phyloP scores from a whole-genome alignment of 2,888 invertebrate species.

The Aspidiotus destructor region DNA sequence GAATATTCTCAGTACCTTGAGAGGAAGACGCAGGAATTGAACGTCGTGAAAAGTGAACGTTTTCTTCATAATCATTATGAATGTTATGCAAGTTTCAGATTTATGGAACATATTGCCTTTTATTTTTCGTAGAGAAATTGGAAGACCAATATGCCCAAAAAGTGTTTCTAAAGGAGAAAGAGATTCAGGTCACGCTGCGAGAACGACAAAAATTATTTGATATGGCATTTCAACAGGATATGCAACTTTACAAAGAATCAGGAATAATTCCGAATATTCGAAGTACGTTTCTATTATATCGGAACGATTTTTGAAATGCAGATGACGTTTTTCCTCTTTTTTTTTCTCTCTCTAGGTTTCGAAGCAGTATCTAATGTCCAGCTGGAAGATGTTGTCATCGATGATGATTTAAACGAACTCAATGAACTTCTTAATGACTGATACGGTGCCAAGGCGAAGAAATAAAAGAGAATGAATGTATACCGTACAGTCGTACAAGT shows the following conservation, averaged over 20 bases:
- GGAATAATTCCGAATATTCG: conserved; percentile 47
- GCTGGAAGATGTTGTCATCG: conserved; percentile 37
- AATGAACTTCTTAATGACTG: conserved; percentile 35
- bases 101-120: too few species aligned
- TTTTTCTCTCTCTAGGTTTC: conserved; percentile 27
- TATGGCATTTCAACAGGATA: conserved; percentile 58
- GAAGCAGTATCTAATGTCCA: conserved; percentile 31
- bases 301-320: not conserved
- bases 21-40: conserved; percentile 52
- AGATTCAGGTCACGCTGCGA: conserved; percentile 48
- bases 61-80: conserved; percentile 34
- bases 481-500: too few species aligned
- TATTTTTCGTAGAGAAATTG: conserved; percentile 44
- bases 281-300: conserved; percentile 22
- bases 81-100: not conserved
- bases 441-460: not conserved
- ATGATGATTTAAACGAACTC: conserved; percentile 36
- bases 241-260: conserved; percentile 53
- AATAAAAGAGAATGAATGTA: too few species aligned
- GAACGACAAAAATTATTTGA: conserved; percentile 61
- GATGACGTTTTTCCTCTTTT: not conserved
- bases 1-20: conserved; percentile 61
- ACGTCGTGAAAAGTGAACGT: conserved; percentile 48
- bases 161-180: conserved; percentile 49
- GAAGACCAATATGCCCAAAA: conserved; percentile 51